Evolutionary conservation across 2,888 invertebrate genomes (phyloP), one percentile per base, ranked within the genome.

Genomic region (Pelosia muscerda): DNA sequence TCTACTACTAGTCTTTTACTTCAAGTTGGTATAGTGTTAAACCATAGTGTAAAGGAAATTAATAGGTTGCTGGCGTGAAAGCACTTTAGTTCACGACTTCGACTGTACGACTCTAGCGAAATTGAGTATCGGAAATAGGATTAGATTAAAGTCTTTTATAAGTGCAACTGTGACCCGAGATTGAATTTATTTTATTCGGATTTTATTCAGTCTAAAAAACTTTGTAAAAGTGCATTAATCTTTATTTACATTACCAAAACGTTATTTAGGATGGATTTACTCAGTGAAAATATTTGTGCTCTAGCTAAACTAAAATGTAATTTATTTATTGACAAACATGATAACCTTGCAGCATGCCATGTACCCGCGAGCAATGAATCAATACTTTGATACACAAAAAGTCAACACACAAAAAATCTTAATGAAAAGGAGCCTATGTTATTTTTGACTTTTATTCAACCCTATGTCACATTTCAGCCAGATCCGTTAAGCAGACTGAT

Each of bases 121-220:
- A 84, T 79, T 78, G 82, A 81, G 78, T 85, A 84, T 85, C 77
- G 84, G 84, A 82, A 83, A 83, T 77, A 71, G 85, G 74, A 85
- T 87, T 84, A 83, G 81, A 85, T 83, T 84, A 81, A 68, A 81
- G 76, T 80, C 78, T 81, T 84, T 80, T 82, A 82, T 75, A 80
- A 77, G 81, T 83, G 79, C 77, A 79, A 73, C 76, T 76, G 81
- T 75, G 77, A 78, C 77, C 73, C 75, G 67, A 68, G 78, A 78
- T 79, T 77, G 76, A 69, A 76, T 73, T 76, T 54, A 53, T 68
- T 78, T 67, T 69, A 71, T 77, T 76, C 60, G 59, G 69, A 72
- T 70, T 74, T 72, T 56, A 67, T 81, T 78, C 68, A 75, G 72
- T 78, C 76, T 73, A 76, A 71, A 72, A 74, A 68, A 56, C 2